Base-by-base conservation (phyloP, 2,888 invertebrate genomes). In the Sphaerophoria rueppellii region DNA sequence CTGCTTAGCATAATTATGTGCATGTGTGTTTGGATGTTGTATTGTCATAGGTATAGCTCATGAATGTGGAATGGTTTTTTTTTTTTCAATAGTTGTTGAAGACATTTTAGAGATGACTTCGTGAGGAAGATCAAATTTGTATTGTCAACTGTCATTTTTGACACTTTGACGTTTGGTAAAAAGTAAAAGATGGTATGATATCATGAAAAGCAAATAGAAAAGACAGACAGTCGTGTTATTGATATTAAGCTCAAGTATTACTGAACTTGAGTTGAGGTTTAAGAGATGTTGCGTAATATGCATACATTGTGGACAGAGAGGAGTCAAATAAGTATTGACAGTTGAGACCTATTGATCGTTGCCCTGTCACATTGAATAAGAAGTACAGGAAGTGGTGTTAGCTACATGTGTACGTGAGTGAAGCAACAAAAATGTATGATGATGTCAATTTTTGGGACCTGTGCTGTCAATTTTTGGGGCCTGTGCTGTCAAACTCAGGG, bases 1-100 rank as follows among this genome's bases (percentile, higher is more conserved):
- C 67, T 67, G 67, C 40, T 67, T 65, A 52, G 52, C 65, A 65
- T 52, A 52, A 24, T 46, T 65, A 52, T 37, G 37, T 35, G 12
- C 4, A 50, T 6, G 7, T 24, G 4, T 37, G 6, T 60, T 3
- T 4, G 4, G 12, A 12, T 43, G 12, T 34, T n/a, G 5, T 14
- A 43, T 11, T 24, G 24, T 24, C 24, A 24, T 24, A 60, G 12
- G 6, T 60, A 40, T 43, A 43, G 40, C 6, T 4, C 1, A 9
- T 43, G 12, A 11, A 40, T 6, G 9, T 0, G 6, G 4, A 9
- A 11, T 5, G 6, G 24, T 4, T 11, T 67, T n/a, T 67, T 54
- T 4, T 11, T 67, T n/a, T 67, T 54, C 24, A 54, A 40, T 40
- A 40, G 6, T 6, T 67, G 7, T 37, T 40, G 52, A 35, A 34